Conservation (phyloP, 2,888 invertebrate species). For the Caenorhabditis sp. region DNA sequence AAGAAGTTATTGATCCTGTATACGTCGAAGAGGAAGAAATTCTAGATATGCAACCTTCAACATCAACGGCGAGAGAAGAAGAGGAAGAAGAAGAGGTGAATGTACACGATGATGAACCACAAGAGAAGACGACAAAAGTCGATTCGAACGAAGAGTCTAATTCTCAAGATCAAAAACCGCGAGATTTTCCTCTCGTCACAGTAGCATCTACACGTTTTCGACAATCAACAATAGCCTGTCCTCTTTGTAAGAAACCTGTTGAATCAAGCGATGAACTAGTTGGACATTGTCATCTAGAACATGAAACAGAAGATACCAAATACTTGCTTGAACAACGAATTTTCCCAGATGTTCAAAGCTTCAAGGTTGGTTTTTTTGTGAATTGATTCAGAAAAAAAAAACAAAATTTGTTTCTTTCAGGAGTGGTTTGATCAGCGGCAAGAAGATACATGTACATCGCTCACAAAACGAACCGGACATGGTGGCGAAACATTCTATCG, state of each 20-base stretch:
- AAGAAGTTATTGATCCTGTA: slow-evolving; percentile 8
- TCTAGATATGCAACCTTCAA: not conserved
- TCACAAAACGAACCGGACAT: slow-evolving; percentile 41
- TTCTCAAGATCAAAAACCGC: not conserved
- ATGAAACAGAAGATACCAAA: slow-evolving; percentile 8
- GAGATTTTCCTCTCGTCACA: not conserved
- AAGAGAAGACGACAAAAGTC: not conserved
- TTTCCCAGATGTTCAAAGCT: slow-evolving; percentile 1
- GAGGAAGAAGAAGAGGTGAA: not conserved
- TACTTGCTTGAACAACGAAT: slow-evolving; percentile 5
- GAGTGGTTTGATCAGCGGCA: slow-evolving; percentile 43
- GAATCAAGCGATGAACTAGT: slow-evolving; percentile 21
- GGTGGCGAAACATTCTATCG: slow-evolving; percentile 38
- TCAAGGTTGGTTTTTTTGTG: slow-evolving; percentile 2
- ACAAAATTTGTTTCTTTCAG: slow-evolving; percentile 5
- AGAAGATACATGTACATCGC: slow-evolving; percentile 36
- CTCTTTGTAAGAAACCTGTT: slow-evolving; percentile 5
- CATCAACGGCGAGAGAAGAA: not conserved
- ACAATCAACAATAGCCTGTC: slow-evolving; percentile 17
- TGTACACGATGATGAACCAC: not conserved
- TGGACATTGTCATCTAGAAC: slow-evolving; percentile 16
- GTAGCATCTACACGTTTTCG: slow-evolving; percentile 9
- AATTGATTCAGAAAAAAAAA: not conserved
- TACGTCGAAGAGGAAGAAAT: slow-evolving; percentile 20
- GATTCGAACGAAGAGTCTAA: not conserved